Conservation (phyloP, 2,113 vertebrate species). For the Rhegmatorhina hoffmannsi region DNA sequence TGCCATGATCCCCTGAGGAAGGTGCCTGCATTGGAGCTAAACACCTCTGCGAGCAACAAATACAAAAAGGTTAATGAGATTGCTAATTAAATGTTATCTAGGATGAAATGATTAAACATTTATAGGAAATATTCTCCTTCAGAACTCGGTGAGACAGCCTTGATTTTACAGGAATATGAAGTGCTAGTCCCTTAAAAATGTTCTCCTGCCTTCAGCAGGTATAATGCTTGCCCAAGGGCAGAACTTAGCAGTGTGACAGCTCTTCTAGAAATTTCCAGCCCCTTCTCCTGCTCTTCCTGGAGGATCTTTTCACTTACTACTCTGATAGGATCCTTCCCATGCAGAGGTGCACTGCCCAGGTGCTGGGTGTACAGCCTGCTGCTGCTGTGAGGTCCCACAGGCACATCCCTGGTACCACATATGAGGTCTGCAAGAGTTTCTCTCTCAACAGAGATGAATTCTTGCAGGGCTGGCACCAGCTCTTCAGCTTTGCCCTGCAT, state of each 20-base stretch:
- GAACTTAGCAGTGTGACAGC: not conserved
- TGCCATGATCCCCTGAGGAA: accelerated
- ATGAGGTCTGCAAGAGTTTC: not conserved
- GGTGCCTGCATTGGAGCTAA: not conserved
- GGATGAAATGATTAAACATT: conserved; percentile 13
- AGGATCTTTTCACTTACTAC: not conserved
- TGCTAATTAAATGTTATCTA: conserved; percentile 16
- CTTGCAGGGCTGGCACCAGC: not conserved
- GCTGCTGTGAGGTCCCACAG: accelerated
- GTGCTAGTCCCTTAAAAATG: not conserved
- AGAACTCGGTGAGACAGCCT: not conserved
- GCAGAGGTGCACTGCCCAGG: not conserved
- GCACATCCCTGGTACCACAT: accelerated
- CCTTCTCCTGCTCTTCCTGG: not conserved
- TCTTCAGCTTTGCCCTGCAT: not conserved
- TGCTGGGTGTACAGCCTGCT: not conserved
- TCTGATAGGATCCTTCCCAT: not conserved
- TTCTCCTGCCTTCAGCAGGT: not conserved
- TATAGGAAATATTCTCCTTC: not conserved
- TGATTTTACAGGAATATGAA: not conserved
- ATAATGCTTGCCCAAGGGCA: not conserved
- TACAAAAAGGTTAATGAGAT: not conserved
- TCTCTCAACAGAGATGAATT: not conserved
- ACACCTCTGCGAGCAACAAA: not conserved
- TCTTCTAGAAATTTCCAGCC: not conserved